Conservation (phyloP, 2,113 vertebrate genomes). For the Campylomormyrus tamandua region DNA sequence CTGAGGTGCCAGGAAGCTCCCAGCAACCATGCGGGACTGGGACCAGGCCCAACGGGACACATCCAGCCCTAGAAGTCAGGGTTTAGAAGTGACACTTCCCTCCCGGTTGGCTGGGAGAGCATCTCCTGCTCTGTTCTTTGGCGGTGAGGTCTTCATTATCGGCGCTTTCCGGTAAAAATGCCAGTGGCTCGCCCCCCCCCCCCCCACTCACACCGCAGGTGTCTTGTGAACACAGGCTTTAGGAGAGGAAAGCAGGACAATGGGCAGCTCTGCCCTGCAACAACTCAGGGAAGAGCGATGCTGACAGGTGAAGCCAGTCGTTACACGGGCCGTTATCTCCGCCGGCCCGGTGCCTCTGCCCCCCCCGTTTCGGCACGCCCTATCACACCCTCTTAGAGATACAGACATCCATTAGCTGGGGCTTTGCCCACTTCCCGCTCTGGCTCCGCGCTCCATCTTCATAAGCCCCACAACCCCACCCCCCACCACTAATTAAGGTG, state of each 20-base stretch:
- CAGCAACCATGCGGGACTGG: not conserved
- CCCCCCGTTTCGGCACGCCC: not conserved
- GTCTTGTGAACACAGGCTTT: not conserved
- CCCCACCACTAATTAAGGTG: not conserved
- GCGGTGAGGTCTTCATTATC: not conserved
- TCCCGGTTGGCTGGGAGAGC: not conserved
- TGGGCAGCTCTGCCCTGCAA: not conserved
- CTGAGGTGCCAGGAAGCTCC: not conserved
- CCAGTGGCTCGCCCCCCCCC: not conserved
- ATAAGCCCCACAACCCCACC: not conserved
- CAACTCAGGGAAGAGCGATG: not conserved
- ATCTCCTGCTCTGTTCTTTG: not conserved
- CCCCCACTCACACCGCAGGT: not conserved
- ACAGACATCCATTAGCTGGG: not conserved
- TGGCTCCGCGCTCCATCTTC: conserved; percentile 3
- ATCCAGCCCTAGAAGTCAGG: not conserved
- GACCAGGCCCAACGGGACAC: not conserved
- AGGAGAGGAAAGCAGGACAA: not conserved
- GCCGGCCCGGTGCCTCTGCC: not conserved
- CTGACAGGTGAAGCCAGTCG: not conserved
- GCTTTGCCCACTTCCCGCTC: not conserved
- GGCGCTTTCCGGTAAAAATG: not conserved
- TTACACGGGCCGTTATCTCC: not conserved
- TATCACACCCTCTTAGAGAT: not conserved
- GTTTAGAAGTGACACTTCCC: not conserved